A percentile compares a stretch with the other conserved stretches of the same genome.
Conservation (phyloP, 2,888 invertebrate genomes). For the Elgonia sp. region DNA sequence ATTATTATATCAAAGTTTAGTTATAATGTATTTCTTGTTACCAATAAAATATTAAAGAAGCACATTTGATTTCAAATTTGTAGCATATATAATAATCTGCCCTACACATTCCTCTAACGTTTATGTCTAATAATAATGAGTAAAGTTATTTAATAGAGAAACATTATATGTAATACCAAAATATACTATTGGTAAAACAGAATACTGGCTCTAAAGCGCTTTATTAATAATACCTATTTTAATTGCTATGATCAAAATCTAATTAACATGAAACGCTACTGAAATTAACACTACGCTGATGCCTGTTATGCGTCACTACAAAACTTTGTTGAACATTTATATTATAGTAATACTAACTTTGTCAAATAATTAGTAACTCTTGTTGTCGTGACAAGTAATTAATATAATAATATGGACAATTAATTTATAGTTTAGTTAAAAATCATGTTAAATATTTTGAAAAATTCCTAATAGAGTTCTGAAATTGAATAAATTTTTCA, state of each 20-base stretch:
- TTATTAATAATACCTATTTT: conserved; percentile 28
- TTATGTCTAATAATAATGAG: conserved; percentile 19
- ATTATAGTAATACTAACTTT: neutral
- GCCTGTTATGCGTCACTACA: conserved; percentile 19
- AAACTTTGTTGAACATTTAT: neutral
- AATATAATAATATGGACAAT: no score
- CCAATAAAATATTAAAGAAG: conserved; percentile 18
- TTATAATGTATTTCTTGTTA: neutral
- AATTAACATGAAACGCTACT: conserved; percentile 48
- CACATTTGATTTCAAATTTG: conserved; percentile 9
- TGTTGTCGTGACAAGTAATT: no score
- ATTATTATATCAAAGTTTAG: neutral
- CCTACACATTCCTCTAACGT: conserved; percentile 39
- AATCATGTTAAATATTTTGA: no score
- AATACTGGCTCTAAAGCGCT: conserved; percentile 15
- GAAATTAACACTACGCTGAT: conserved; percentile 39
- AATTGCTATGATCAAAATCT: conserved; percentile 39
- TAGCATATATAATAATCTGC: neutral
- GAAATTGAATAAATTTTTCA: no score
- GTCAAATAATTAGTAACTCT: conserved; percentile 3
- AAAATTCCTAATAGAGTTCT: no score
- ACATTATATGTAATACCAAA: neutral
- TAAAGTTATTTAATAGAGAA: neutral
- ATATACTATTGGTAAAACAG: neutral
- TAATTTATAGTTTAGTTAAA: no score